Evolutionary conservation across 2,113 vertebrate genomes (phyloP).

Genomic region (Rhegmatorhina hoffmannsi): DNA sequence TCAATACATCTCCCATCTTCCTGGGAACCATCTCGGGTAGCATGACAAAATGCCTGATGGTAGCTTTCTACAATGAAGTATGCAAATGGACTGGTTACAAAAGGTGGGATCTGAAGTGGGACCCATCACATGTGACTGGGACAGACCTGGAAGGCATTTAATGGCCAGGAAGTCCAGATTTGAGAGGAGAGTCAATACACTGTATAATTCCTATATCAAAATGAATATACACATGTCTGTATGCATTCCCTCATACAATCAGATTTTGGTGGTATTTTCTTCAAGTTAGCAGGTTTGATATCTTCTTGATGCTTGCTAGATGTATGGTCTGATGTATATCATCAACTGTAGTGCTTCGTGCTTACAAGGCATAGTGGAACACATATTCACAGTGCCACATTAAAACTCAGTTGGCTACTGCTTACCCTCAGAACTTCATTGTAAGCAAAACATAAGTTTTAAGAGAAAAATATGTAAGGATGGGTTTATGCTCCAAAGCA

Average conservation of each 20-base stretch:
- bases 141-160: not conserved
- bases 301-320: conserved; percentile 24
- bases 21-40: not conserved
- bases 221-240: not conserved
- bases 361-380: conserved; percentile 30
- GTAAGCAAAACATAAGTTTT: conserved; percentile 9
- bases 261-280: not conserved
- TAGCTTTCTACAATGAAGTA: not conserved
- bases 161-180: not conserved
- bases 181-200: not conserved
- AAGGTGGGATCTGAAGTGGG: not conserved
- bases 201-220: not conserved
- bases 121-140: not conserved
- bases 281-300: conserved; percentile 12
- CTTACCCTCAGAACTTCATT: not conserved
- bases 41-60: not conserved
- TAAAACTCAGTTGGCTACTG: conserved; percentile 39
- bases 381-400: not conserved
- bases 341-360: not conserved
- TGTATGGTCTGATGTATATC: not conserved
- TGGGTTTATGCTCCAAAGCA: conserved; percentile 18
- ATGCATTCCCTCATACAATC: not conserved
- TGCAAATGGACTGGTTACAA: not conserved
- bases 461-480: conserved; percentile 30
- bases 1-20: not conserved